Evolutionary conservation across 2,797 vertebrate genomes (phyloP).

Genomic region (Octomys mimax): DNA sequence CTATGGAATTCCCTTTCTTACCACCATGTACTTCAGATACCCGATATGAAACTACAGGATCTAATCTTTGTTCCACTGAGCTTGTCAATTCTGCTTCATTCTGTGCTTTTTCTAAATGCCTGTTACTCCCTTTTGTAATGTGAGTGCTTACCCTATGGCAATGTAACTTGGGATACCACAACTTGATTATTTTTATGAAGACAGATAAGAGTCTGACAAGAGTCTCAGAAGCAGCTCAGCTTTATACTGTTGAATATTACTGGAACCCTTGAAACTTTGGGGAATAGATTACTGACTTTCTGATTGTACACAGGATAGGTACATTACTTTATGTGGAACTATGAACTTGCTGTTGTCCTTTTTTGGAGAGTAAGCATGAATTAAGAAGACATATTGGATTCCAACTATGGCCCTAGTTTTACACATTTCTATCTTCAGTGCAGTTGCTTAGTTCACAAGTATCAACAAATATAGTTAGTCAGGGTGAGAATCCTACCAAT

Average conservation of each 20-base stretch:
- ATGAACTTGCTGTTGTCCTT: not conserved
- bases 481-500: no score
- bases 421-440: no score
- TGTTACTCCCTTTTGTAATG: not conserved
- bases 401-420: no score
- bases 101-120: not conserved
- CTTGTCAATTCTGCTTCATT: not conserved
- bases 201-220: not conserved
- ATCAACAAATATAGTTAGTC: no score
- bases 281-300: not conserved
- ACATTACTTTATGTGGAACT: not conserved
- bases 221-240: not conserved
- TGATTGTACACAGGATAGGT: not conserved
- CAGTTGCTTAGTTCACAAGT: no score
- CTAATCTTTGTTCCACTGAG: not conserved
- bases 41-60: not conserved
- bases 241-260: not conserved
- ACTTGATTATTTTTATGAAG: not conserved
- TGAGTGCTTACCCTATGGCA: not conserved
- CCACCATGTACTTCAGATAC: not conserved
- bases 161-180: not conserved
- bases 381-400: not conserved
- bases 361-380: not conserved
- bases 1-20: not conserved
- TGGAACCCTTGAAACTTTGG: not conserved